A percentile compares a stretch with the other conserved stretches of the same genome.
These are phyloP conservation scores for Drosophila hydei DNA, from an alignment of 1,140 invertebrate genomes.

Conservation along the genomic window DNA sequence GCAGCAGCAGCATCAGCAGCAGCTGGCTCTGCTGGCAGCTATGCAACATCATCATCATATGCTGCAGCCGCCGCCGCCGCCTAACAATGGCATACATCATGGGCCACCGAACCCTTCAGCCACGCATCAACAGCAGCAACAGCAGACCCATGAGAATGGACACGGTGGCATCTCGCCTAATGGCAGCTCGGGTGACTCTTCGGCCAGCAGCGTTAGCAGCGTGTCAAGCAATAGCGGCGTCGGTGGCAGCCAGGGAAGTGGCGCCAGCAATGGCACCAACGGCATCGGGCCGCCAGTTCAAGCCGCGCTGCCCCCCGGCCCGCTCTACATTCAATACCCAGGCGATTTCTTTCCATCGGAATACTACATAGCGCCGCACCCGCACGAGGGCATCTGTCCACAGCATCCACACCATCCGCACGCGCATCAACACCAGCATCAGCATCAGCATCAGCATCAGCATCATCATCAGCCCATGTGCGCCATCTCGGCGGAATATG, in stretches of 20 bases:
- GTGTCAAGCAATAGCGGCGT: constrained; percentile 59
- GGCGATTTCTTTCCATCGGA: constrained; percentile 81
- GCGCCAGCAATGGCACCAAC: constrained; percentile 52
- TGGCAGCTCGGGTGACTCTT: constrained; percentile 60
- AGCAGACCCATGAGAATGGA: constrained; percentile 63
- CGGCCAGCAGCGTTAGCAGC: constrained; percentile 70
- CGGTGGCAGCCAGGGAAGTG: constrained; percentile 45
- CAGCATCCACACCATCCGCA: constrained; percentile 79
- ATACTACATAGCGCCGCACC: constrained; percentile 79
- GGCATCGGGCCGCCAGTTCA: constrained; percentile 53
- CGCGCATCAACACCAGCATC: constrained; percentile 65
- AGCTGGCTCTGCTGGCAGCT: constrained; percentile 74
- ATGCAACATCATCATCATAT: constrained; percentile 76
- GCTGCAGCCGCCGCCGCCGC: constrained; percentile 40
- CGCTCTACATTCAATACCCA: constrained; percentile 78
- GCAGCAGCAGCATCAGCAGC: constrained; percentile 54
- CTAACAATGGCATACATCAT: constrained; percentile 42
- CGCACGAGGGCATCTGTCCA: constrained; percentile 81
- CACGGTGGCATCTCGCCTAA: constrained; percentile 64
- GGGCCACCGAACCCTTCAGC: constrained; percentile 36
- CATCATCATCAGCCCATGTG: constrained; percentile 80
- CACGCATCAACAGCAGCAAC: constrained; percentile 29
- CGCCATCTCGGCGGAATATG: constrained; percentile 81
- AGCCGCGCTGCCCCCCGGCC: constrained; percentile 57
- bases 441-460: constrained; percentile 62